Conservation (phyloP, 2,888 invertebrate genomes). For the Pollenia labialis region DNA sequence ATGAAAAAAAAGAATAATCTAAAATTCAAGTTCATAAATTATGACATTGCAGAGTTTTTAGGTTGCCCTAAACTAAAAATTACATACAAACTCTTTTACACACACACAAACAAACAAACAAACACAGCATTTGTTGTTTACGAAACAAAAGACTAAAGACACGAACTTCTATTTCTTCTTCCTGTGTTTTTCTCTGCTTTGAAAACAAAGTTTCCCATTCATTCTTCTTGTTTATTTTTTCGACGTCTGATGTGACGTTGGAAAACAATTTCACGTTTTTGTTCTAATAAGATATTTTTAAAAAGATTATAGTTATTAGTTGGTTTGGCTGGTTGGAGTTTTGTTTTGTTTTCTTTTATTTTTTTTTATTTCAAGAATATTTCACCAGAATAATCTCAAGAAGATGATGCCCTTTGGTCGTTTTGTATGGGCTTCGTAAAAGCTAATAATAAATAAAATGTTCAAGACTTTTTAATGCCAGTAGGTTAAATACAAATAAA, state of each 20-base stretch:
- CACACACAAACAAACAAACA: not conserved
- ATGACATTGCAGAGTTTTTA: slow-evolving; percentile 50
- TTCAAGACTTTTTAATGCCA: slow-evolving; percentile 60
- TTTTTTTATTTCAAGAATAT: not conserved
- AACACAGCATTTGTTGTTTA: not conserved
- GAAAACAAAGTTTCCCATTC: not conserved
- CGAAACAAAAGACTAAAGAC: slow-evolving; percentile 54
- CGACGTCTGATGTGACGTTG: not conserved
- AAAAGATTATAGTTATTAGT: slow-evolving; percentile 66
- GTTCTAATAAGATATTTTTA: slow-evolving; percentile 71
- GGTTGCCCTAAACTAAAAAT: slow-evolving; percentile 17
- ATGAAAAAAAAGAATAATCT: not conserved
- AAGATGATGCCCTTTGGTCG: slow-evolving; percentile 46
- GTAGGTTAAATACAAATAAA: slow-evolving; percentile 56
- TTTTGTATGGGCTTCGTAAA: not conserved
- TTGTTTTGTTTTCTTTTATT: not conserved
- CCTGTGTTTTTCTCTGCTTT: not conserved
- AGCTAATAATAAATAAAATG: slow-evolving; percentile 34
- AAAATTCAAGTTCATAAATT: slow-evolving; percentile 68
- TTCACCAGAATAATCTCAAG: slow-evolving; percentile 14
- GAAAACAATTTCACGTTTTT: slow-evolving; percentile 70
- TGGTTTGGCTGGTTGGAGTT: not conserved
- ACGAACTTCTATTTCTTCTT: slow-evolving; percentile 25
- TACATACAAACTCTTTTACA: not conserved
- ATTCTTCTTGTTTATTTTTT: not conserved